Base-by-base conservation (phyloP, 2,888 invertebrate genomes). In the Ophion ventricosus region DNA sequence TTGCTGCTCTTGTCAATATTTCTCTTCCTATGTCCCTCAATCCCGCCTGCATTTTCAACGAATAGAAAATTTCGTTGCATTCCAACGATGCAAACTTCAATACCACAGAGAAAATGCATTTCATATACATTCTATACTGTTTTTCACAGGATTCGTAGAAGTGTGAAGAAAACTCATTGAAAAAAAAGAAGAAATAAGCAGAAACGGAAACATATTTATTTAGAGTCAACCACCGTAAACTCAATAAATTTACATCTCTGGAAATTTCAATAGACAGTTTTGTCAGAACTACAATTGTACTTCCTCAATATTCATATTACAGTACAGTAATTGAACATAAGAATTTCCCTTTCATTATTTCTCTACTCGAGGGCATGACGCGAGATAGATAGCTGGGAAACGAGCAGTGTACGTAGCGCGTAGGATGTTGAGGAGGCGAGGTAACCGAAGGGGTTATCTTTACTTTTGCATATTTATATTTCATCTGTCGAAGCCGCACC, bases 381-480 rank as follows among this genome's bases (percentile, higher is more conserved):
- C 49, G 73, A 40, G 57, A 59, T 26, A 29, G 40, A 56, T 43
- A 20, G 73, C 7, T 20, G 25, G 43, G 40, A 61, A 61, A 40
- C 40, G 59, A 59, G 40, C 26, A 14, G 43, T 43, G 14, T 40
- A 59, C 57, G 59, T 23, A 40, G 40, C 40, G 59, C 72, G 72
- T 73, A 59, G 72, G 72, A 25, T 29, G 40, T 40, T 43, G 40
- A 59, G 59, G 40, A 59, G 72, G 72, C 72, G 72, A 73, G 59
- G 29, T 25, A 17, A 73, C 72, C 59, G 23, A n/a, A n/a, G 17
- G 14, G 29, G 10, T 49, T 70, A 26, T 70, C 54, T 72, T 59
- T 57, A 59, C 25, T 59, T 29, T 20, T 35, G 40, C 72, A n/a
- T 35, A 57, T 49, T 73, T 73, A 73, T 73, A 23, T 59, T 73